Evolutionary conservation across 2,888 invertebrate species (phyloP).

Genomic region (Cyclophora punctaria): DNA sequence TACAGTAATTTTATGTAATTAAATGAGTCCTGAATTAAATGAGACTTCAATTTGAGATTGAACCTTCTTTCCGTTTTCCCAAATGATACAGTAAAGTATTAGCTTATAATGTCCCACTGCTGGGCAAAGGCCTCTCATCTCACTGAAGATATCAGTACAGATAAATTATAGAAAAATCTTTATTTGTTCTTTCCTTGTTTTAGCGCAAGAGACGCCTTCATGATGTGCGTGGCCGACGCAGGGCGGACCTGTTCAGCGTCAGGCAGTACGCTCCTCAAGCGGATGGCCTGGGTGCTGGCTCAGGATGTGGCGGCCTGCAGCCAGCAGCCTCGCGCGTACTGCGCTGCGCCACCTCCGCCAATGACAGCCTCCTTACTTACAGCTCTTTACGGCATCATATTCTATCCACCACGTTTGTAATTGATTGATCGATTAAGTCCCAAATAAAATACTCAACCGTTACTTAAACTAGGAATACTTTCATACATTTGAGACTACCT

Average conservation of each 20-base stretch:
- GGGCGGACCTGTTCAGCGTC: constrained; percentile 45
- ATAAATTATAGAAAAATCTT: constrained; percentile 1
- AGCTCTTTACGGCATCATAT: constrained; percentile 38
- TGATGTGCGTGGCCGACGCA: constrained; percentile 50
- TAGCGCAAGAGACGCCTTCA: constrained; percentile 58
- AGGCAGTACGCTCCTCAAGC: constrained; percentile 47
- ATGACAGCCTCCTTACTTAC: constrained; percentile 42
- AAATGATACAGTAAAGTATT: neutral
- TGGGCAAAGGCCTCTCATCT: too few relatives aligned
- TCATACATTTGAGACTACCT: too few relatives aligned
- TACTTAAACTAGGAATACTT: too few relatives aligned
- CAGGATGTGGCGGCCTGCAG: constrained; percentile 60
- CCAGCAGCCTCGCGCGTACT: constrained; percentile 46
- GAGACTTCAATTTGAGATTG: too few relatives aligned
- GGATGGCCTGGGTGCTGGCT: constrained; percentile 63
- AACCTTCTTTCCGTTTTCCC: too few relatives aligned
- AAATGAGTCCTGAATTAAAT: too few relatives aligned
- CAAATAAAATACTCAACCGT: too few relatives aligned
- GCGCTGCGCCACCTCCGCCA: constrained; percentile 39
- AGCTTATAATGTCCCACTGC: too few relatives aligned
- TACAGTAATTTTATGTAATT: too few relatives aligned
- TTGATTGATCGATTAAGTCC: too few relatives aligned
- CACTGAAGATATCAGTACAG: neutral
- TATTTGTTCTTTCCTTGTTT: constrained; percentile 5
- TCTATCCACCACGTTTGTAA: constrained; percentile 44